phyloP scores from a whole-genome alignment of 2,113 vertebrate genomes.

The Bufo gargarizans region DNA sequence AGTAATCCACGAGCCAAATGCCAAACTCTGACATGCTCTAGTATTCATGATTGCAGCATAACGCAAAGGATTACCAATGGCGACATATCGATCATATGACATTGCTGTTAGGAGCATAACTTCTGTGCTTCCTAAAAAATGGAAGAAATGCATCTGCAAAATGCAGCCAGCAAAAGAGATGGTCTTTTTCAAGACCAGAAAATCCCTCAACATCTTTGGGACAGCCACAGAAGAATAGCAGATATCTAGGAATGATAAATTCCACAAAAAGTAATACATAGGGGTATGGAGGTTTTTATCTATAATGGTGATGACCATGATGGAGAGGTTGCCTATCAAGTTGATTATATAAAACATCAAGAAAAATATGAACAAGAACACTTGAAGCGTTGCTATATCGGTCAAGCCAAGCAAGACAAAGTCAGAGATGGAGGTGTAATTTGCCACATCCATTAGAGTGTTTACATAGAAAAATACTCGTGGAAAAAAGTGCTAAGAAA shows the following conservation, averaged over 20 bases:
- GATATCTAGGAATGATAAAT: slow-evolving; percentile 35
- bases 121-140: slow-evolving; percentile 34
- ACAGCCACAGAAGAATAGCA: slow-evolving; percentile 7
- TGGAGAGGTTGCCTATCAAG: slow-evolving; percentile 22
- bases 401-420: slow-evolving; percentile 28
- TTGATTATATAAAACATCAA: neutral
- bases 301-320: neutral
- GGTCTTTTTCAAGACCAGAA: neutral
- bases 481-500: neutral
- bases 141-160: slow-evolving; percentile 43
- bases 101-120: slow-evolving; percentile 32
- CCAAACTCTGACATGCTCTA: neutral
- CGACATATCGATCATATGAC: slow-evolving; percentile 49
- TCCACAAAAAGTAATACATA: slow-evolving; percentile 47
- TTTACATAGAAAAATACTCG: neutral
- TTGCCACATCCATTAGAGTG: neutral
- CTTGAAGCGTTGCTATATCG: neutral
- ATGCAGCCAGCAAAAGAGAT: slow-evolving; percentile 44
- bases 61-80: slow-evolving; percentile 39
- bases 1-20: neutral
- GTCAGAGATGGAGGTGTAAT: neutral
- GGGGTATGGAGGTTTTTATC: slow-evolving; percentile 33
- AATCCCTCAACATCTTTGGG: slow-evolving; percentile 23
- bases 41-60: slow-evolving; percentile 24
- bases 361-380: slow-evolving; percentile 1